These are phyloP conservation scores for Phalanger gymnotis DNA, from an alignment of 2,797 vertebrate genomes.

Conservation along the genomic window DNA sequence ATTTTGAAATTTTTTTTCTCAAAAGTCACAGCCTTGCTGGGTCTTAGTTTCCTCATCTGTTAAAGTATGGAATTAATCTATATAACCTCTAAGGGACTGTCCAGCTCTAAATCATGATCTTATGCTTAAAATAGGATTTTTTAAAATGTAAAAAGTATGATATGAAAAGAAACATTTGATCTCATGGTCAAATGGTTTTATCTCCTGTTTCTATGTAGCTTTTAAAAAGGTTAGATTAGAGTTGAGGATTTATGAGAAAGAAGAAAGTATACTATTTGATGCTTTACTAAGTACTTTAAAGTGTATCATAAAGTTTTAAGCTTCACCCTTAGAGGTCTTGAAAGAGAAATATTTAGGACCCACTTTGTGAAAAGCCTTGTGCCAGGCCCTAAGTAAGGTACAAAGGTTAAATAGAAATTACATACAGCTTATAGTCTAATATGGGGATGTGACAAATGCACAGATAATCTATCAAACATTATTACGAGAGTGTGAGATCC, in stretches of 20 bases:
- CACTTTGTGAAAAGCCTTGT: neutral
- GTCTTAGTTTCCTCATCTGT: neutral
- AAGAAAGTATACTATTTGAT: neutral
- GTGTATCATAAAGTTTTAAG: neutral
- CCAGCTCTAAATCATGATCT: neutral
- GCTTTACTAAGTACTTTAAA: neutral
- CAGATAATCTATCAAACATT: neutral
- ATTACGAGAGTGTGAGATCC: neutral
- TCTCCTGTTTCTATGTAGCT: neutral
- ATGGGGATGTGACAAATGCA: neutral
- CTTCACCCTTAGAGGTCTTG: neutral
- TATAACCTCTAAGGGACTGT: neutral
- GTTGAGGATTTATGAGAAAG: neutral
- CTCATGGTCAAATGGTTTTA: neutral
- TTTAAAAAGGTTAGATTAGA: neutral
- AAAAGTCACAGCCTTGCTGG: neutral
- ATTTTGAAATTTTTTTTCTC: neutral
- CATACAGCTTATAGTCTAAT: neutral
- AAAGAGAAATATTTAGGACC: neutral
- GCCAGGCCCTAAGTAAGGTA: neutral
- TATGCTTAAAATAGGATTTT: neutral
- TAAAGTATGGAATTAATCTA: neutral
- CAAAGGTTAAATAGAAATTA: neutral
- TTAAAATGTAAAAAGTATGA: neutral
- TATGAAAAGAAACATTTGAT: neutral